Percentiles rank a stretch among this genome's conserved stretches.
Conservation (phyloP, 2,797 vertebrate species). For the Myotis findleyi region DNA sequence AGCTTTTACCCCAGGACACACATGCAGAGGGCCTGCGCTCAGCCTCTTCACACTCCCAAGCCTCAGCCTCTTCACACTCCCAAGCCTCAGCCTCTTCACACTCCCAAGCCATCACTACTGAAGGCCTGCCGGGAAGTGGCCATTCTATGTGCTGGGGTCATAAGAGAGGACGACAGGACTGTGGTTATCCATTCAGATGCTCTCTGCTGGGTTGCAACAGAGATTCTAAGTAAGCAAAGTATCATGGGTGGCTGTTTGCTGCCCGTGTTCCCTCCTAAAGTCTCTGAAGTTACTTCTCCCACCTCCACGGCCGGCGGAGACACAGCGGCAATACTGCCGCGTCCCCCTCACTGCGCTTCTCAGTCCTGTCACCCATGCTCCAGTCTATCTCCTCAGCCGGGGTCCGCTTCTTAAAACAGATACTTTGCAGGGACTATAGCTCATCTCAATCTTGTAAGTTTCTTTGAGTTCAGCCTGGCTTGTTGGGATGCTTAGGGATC, state of each 20-base stretch:
- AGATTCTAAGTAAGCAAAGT: background rate
- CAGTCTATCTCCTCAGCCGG: background rate
- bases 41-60: background rate
- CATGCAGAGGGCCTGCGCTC: too few relatives aligned
- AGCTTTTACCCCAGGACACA: background rate
- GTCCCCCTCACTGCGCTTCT: background rate
- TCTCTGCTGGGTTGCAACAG: background rate
- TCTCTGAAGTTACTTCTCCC: background rate
- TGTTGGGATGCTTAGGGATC: background rate
- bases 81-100: background rate
- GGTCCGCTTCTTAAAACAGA: background rate
- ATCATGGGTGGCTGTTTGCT: too few relatives aligned
- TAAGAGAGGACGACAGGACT: background rate
- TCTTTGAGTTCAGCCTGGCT: background rate
- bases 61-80: background rate
- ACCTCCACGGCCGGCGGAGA: background rate
- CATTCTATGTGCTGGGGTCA: background rate
- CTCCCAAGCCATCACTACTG: background rate
- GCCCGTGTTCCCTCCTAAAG: background rate
- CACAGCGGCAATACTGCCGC: accelerated
- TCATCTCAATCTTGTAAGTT: background rate
- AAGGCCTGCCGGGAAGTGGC: background rate
- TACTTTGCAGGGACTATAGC: background rate
- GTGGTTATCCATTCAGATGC: background rate
- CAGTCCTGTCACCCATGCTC: background rate